These are phyloP conservation scores for Xestia ashworthii DNA, from an alignment of 2,888 invertebrate species.

Conservation along the genomic window DNA sequence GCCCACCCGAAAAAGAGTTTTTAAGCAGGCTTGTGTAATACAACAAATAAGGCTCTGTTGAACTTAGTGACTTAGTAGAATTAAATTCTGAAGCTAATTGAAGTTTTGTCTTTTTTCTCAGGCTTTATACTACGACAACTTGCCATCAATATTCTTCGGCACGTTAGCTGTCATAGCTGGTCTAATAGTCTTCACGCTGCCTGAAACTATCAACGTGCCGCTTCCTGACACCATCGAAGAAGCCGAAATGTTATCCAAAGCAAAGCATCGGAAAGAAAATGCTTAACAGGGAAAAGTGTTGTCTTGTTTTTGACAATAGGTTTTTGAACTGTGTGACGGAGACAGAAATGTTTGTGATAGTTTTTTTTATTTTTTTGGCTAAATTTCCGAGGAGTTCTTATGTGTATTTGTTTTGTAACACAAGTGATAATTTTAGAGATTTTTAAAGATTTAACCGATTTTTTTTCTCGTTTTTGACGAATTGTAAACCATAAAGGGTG, in stretches of 20 bases:
- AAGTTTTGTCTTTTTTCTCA: conserved; percentile 64
- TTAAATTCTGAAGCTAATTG: neutral
- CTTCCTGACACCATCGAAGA: conserved; percentile 92
- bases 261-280: conserved; percentile 62
- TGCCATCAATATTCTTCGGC: conserved; percentile 92
- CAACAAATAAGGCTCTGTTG: neutral
- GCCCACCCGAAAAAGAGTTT: neutral
- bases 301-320: conserved; percentile 8
- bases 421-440: neutral
- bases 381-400: neutral
- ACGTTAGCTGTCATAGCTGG: conserved; percentile 89
- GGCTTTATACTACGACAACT: conserved; percentile 85
- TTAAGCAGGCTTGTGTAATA: neutral
- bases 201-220: conserved; percentile 91
- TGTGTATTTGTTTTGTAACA: neutral
- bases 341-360: neutral
- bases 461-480: neutral
- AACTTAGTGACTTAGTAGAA: neutral
- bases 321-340: conserved; percentile 8
- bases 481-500: neutral
- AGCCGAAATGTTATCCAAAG: conserved; percentile 84
- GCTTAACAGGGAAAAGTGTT: conserved; percentile 40
- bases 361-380: conserved; percentile 10
- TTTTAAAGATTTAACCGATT: neutral
- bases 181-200: conserved; percentile 89